Evolutionary conservation across 2,113 vertebrate species (phyloP).

Genomic region (Myodes glareolus): DNA sequence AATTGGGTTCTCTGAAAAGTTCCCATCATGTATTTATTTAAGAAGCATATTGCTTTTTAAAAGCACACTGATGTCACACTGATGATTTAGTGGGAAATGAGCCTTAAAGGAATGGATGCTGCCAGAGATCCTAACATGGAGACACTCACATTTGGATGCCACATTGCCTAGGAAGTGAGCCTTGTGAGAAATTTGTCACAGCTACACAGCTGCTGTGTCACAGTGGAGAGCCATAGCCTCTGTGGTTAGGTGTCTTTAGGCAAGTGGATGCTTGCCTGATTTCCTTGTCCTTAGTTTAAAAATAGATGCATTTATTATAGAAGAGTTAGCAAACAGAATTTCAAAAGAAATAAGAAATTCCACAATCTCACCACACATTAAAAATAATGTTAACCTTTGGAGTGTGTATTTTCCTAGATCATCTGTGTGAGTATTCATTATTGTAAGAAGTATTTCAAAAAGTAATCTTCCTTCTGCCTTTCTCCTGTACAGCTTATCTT

Average conservation of each 20-base stretch:
- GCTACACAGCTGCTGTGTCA: background rate
- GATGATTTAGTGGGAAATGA: slow-evolving; percentile 36
- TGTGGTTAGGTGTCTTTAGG: background rate
- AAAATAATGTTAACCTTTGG: background rate
- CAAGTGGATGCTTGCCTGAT: background rate
- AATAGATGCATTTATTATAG: background rate
- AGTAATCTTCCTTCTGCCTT: background rate
- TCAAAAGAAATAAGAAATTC: background rate
- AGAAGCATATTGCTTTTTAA: background rate
- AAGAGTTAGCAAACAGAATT: slow-evolving; percentile 4
- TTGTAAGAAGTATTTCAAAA: background rate
- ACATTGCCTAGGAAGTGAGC: background rate
- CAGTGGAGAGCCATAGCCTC: background rate
- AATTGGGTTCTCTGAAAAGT: slow-evolving; percentile 4
- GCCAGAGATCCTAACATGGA: background rate
- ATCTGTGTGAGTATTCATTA: background rate
- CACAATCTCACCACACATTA: background rate
- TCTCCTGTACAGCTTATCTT: background rate
- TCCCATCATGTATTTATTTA: slow-evolving; percentile 23
- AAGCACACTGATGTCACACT: background rate
- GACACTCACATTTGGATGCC: background rate
- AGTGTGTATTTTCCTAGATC: background rate
- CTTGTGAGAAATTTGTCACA: background rate
- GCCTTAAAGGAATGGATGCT: slow-evolving; percentile 22
- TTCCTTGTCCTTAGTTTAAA: background rate